Evolutionary conservation across 2,113 vertebrate species (phyloP).

Genomic region (Alectura lathami): DNA sequence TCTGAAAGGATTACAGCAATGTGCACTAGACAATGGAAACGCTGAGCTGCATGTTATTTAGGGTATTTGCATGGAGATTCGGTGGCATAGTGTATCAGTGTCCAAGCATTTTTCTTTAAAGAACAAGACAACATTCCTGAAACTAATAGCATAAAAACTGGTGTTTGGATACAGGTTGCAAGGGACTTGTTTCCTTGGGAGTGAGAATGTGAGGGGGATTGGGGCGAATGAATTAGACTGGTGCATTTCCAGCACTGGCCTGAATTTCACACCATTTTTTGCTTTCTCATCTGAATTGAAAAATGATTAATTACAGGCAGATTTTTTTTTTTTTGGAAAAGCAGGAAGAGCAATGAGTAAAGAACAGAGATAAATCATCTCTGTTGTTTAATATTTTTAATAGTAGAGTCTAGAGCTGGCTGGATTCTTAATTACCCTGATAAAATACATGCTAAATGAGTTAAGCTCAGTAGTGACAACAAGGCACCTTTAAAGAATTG

Average conservation of each 20-base stretch:
- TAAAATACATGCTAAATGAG: constrained; percentile 3
- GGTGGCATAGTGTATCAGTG: neutral
- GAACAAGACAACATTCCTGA: constrained; percentile 5
- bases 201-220: neutral
- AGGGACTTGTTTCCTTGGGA: neutral
- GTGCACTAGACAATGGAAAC: constrained; percentile 7
- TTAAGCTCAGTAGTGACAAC: neutral
- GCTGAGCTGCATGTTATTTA: constrained; percentile 35
- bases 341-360: neutral
- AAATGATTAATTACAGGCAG: neutral
- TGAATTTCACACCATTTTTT: neutral
- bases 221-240: neutral
- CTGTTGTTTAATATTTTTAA: neutral
- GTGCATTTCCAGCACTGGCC: neutral
- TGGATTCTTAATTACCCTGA: neutral
- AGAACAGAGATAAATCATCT: neutral
- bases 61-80: constrained; percentile 17
- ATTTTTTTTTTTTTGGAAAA: neutral
- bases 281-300: neutral
- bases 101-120: neutral
- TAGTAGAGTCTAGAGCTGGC: neutral
- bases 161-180: neutral
- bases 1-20: constrained; percentile 42
- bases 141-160: neutral
- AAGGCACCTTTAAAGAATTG: constrained; percentile 6